Percentiles rank a stretch among this genome's conserved stretches.
Conservation (phyloP, 2,113 vertebrate genomes). For the Heterochromis multidens region DNA sequence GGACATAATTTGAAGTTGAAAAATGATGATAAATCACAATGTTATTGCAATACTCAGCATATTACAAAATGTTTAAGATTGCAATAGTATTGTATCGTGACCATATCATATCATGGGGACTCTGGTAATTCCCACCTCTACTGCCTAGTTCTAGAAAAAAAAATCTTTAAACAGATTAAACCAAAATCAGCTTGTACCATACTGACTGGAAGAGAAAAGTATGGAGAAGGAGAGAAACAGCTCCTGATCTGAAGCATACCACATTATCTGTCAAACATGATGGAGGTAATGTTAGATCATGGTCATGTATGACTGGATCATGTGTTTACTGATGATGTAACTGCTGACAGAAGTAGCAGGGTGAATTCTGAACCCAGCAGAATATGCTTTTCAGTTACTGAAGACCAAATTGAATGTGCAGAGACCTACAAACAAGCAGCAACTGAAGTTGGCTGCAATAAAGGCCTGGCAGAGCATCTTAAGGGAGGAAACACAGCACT, state of each 20-base stretch:
- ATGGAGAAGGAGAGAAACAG: not conserved
- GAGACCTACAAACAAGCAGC: not conserved
- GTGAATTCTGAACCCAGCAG: not conserved
- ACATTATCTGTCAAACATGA: not conserved
- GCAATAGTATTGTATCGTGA: not conserved
- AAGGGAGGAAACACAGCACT: not conserved
- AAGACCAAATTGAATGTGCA: not conserved
- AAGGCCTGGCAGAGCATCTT: not conserved
- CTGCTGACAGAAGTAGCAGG: not conserved
- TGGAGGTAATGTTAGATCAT: not conserved
- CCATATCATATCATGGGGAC: not conserved
- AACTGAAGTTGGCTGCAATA: not conserved
- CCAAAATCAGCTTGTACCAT: no score
- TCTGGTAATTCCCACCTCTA: no score
- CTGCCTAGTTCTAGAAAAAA: no score
- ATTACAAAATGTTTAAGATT: not conserved
- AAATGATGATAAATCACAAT: not conserved
- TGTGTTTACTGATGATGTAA: not conserved
- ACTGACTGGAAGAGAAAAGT: not conserved
- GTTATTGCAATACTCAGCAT: not conserved
- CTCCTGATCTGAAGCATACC: not conserved
- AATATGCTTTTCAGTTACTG: not conserved
- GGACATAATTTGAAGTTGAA: not conserved
- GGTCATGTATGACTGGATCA: not conserved
- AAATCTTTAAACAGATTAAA: no score